phyloP scores from a whole-genome alignment of 37 sponge, comb jelly and placozoan species.

The Ephydatia muelleri region DNA sequence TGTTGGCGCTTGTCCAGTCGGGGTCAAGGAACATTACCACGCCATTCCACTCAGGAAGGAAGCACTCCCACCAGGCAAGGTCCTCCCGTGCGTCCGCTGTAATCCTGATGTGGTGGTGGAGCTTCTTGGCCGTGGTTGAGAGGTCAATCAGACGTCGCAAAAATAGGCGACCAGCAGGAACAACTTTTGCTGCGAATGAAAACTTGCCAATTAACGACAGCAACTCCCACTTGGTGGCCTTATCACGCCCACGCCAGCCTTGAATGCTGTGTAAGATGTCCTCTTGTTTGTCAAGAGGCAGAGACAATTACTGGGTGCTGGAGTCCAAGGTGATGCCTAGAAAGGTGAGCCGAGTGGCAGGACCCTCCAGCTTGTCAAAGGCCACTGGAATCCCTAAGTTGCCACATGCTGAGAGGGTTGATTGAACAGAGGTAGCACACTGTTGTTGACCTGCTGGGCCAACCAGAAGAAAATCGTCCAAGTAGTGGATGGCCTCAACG shows the following conservation, averaged over 20 bases:
- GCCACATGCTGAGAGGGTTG: neutral
- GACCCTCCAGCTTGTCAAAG: slow-evolving; percentile 15
- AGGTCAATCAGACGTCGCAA: slow-evolving; percentile 35
- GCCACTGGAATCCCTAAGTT: slow-evolving; percentile 28
- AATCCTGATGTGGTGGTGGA: slow-evolving; percentile 23
- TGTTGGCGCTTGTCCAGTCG: neutral
- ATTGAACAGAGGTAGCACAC: neutral
- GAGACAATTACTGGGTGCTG: neutral
- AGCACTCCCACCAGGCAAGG: slow-evolving; percentile 21
- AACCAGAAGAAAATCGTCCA: slow-evolving; percentile 36
- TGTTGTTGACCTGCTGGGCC: slow-evolving; percentile 7
- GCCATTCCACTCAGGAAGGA: slow-evolving; percentile 43
- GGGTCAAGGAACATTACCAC: neutral
- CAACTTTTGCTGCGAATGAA: slow-evolving; percentile 23
- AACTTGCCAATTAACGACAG: slow-evolving; percentile 46
- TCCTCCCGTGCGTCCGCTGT: slow-evolving; percentile 4
- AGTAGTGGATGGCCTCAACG: slow-evolving; percentile 23
- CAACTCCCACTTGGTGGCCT: slow-evolving; percentile 28
- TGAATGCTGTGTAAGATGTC: slow-evolving; percentile 7
- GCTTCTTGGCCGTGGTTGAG: neutral
- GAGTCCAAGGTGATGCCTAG: slow-evolving; percentile 30
- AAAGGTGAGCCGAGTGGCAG: slow-evolving; percentile 14
- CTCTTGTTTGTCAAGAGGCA: slow-evolving; percentile 13
- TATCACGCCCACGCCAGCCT: neutral
- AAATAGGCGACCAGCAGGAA: slow-evolving; percentile 35